A percentile compares a stretch with the other conserved stretches of the same genome.
Conservation (phyloP, 2,797 vertebrate species). For the Leptoclinus maculatus region DNA sequence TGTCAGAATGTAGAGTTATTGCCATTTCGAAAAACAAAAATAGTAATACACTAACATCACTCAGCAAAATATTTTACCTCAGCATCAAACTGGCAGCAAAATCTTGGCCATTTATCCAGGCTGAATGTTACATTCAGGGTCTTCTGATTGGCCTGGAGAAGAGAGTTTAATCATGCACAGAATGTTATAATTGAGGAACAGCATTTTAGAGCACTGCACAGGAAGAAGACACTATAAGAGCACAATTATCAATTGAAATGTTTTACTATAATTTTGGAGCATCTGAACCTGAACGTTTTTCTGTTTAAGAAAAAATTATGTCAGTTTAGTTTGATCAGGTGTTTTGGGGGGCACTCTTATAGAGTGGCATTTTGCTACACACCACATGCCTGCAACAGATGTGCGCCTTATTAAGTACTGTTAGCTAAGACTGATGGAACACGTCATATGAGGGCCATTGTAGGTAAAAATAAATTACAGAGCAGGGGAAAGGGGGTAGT, state of each 20-base stretch:
- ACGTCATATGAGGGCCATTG: too few species aligned
- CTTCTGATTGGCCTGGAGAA: constrained; percentile 51
- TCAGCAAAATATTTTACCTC: constrained; percentile 60
- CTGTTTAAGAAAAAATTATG: not conserved
- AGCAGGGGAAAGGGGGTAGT: too few species aligned
- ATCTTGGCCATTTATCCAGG: constrained; percentile 61
- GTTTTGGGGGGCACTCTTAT: too few species aligned
- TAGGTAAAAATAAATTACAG: too few species aligned
- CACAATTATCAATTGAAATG: not conserved
- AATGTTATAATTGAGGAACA: not conserved
- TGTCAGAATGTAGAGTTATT: not conserved
- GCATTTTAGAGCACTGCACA: not conserved
- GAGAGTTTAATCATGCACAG: not conserved
- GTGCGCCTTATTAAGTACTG: not conserved
- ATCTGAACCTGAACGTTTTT: not conserved
- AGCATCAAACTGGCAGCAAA: constrained; percentile 74
- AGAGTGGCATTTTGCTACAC: too few species aligned
- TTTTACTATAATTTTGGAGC: not conserved
- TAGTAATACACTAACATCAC: not conserved
- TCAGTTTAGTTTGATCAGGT: not conserved
- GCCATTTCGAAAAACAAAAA: not conserved
- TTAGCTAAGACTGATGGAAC: not conserved
- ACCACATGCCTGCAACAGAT: not conserved
- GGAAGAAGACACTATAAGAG: not conserved
- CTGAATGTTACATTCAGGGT: constrained; percentile 58